Evolutionary conservation across 2,888 invertebrate species (phyloP).

Genomic region (Epinotia bilunana): DNA sequence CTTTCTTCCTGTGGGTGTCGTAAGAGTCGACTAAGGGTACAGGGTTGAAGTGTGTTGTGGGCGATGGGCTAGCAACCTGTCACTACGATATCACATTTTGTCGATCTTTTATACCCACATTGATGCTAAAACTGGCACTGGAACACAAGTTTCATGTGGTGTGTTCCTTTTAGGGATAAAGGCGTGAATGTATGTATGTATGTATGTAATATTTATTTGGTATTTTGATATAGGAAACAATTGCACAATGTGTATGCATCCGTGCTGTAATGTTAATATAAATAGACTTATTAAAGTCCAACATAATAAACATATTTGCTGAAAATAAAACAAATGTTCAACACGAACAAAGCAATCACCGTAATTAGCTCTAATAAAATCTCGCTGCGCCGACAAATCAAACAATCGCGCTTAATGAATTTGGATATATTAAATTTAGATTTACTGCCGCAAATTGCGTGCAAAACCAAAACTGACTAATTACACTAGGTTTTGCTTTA

Average conservation of each 20-base stretch:
- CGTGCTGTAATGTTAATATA: neutral
- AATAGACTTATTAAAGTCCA: neutral
- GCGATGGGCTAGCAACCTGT: too few relatives aligned
- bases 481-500: slow-evolving; percentile 38
- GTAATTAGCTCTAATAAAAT: neutral
- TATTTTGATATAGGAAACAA: too few relatives aligned
- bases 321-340: neutral
- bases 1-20: too few relatives aligned
- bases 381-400: neutral
- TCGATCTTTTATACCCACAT: too few relatives aligned
- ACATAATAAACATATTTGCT: neutral
- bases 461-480: slow-evolving; percentile 34
- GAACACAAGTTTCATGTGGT: too few relatives aligned
- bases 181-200: too few relatives aligned
- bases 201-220: too few relatives aligned
- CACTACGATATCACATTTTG: too few relatives aligned
- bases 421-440: slow-evolving; percentile 7
- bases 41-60: too few relatives aligned
- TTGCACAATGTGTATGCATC: neutral
- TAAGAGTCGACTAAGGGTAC: too few relatives aligned
- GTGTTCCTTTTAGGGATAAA: too few relatives aligned
- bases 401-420: neutral
- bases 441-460: slow-evolving; percentile 2
- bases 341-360: neutral
- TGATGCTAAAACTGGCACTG: too few relatives aligned